phyloP scores from a whole-genome alignment of 1,140 invertebrate genomes.

The Drosophila neocordata region DNA sequence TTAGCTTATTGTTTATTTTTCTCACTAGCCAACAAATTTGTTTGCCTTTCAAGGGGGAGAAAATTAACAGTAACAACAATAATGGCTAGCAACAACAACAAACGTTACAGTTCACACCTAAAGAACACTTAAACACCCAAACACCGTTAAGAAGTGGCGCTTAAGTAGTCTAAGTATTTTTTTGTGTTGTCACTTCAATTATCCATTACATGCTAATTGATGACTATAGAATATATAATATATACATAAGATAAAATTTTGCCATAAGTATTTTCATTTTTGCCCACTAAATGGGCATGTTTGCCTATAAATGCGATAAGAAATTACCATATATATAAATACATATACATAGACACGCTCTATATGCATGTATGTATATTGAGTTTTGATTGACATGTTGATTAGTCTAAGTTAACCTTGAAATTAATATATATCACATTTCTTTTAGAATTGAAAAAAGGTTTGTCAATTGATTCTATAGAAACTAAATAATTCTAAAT shows the following conservation, averaged over 20 bases:
- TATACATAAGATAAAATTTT: background rate
- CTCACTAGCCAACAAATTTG: slow-evolving; percentile 4
- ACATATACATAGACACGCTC: background rate
- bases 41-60: slow-evolving; percentile 17
- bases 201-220: slow-evolving; percentile 55
- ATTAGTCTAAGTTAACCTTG: slow-evolving; percentile 1
- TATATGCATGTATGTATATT: background rate
- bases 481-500: background rate
- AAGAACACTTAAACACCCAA: slow-evolving; percentile 14
- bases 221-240: slow-evolving; percentile 21
- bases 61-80: slow-evolving; percentile 38
- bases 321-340: background rate
- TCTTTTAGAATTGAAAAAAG: background rate
- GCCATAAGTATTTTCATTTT: slow-evolving; percentile 1
- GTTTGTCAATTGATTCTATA: background rate
- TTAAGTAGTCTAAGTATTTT: slow-evolving; percentile 20
- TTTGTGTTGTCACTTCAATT: slow-evolving; percentile 59
- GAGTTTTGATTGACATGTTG: slow-evolving; percentile 3
- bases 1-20: background rate
- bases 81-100: background rate
- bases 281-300: slow-evolving; percentile 6
- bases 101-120: slow-evolving; percentile 54
- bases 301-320: background rate
- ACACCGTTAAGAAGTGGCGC: slow-evolving; percentile 53
- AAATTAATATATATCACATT: slow-evolving; percentile 5